Percentiles rank a stretch among this genome's conserved stretches.
These are phyloP conservation scores for Graptemys geographica DNA, from an alignment of 2,797 vertebrate genomes.

Conservation along the genomic window DNA sequence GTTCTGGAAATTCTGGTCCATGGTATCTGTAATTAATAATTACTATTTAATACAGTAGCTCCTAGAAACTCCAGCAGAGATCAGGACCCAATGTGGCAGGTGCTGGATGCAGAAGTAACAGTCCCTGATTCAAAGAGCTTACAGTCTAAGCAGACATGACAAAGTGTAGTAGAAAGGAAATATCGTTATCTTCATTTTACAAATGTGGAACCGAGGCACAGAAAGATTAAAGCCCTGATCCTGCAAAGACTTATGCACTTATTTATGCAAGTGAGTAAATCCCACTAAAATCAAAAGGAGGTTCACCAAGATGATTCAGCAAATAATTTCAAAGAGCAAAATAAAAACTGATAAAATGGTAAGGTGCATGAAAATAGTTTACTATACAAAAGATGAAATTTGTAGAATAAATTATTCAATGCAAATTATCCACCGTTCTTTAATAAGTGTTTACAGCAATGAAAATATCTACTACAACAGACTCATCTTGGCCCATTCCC, in stretches of 20 bases:
- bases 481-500: too few species aligned
- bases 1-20: conserved; percentile 6
- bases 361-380: background rate
- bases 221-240: background rate
- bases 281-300: background rate
- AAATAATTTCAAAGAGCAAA: background rate
- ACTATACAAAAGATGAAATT: background rate
- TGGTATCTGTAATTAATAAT: background rate
- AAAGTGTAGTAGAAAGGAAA: background rate
- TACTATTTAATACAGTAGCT: background rate
- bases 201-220: background rate
- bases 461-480: fast-evolving
- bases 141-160: background rate
- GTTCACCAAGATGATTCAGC: background rate
- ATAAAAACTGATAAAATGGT: background rate
- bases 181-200: background rate
- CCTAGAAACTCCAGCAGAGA: background rate
- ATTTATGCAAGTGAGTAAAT: background rate
- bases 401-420: background rate
- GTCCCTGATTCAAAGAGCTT: background rate
- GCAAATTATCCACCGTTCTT: background rate
- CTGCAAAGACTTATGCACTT: background rate
- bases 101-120: background rate
- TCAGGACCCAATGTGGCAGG: background rate
- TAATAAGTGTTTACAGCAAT: fast-evolving